Base-by-base conservation (phyloP, 2,113 vertebrate species). In the Albula glossodonta region DNA sequence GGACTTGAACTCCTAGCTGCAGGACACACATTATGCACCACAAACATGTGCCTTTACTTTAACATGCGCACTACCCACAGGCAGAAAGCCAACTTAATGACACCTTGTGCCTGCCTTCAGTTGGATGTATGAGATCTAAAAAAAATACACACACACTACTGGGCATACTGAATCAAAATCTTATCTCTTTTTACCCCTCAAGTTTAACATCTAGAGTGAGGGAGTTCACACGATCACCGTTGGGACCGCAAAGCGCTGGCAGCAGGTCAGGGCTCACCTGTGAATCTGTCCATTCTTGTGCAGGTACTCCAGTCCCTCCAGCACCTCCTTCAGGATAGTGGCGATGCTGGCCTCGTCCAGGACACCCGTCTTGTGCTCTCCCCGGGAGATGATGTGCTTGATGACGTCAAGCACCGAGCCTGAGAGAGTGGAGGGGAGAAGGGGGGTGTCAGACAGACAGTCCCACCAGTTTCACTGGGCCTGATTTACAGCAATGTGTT, bases 261-360 rank as follows among this genome's bases (percentile, higher is more conserved):
- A 66, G 60, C 3, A 66, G 60, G 48, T 3, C n/a, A 12, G 1
- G 70, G 70, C 70, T 79, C 92, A 99, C 97, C 97, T 97, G 91
- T 99, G 98, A 88, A 99, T 98, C 92, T 99, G 98, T 22, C 98
- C 98, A 0, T 99, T 99, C 94, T 98, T 98, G 91, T 99, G 98
- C 85, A 99, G 94, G 88, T 99, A 99, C 83, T 99, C 98, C 90
- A 99, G 86, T 0, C 97, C 98, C 82, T 99, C 98, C 90, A 99
- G 85, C 12, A 99, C 98, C 85, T 99, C 98, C 86, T 91, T 97
- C 79, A 99, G 95, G 85, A 99, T 97, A 0, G 96, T 96, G 87
- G 97, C 98, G 74, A 99, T 99, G 90, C 96, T 96, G 6, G 97
- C 85, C 87, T 99, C 97, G 82, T 99, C 98, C 86, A 99, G 87